Conservation (phyloP, 2,113 vertebrate species). For the Delphinus delphis region DNA sequence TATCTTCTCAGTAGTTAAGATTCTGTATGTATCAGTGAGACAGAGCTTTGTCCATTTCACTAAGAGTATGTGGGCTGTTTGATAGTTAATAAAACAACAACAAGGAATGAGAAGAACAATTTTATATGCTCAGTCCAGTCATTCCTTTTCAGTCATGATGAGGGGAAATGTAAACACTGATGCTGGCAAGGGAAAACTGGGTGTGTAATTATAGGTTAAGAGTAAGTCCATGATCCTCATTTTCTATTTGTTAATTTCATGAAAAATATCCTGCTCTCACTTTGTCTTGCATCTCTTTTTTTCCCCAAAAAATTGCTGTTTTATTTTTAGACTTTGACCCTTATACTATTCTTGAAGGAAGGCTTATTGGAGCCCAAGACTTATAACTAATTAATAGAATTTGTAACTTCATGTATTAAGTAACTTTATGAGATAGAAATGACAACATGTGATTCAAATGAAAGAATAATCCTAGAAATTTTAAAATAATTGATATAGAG, state of each 20-base stretch:
- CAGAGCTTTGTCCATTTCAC: neutral
- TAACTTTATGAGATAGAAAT: neutral
- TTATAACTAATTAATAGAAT: neutral
- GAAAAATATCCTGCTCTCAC: neutral
- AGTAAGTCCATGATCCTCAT: neutral
- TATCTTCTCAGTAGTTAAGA: neutral
- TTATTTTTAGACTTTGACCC: neutral
- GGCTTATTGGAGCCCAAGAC: neutral
- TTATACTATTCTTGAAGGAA: neutral
- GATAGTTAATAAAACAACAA: neutral
- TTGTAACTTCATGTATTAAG: neutral
- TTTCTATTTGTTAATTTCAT: neutral
- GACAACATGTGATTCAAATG: neutral
- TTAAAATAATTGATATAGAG: slow-evolving; percentile 11
- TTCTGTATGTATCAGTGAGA: neutral
- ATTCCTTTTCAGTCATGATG: neutral
- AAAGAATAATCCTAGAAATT: slow-evolving; percentile 1
- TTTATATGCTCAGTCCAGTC: neutral
- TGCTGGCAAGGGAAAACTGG: neutral
- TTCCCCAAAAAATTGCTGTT: neutral
- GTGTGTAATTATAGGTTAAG: neutral
- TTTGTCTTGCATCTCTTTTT: neutral
- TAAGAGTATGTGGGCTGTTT: neutral
- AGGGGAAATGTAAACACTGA: neutral
- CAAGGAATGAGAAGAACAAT: neutral